Percentiles rank a stretch among this genome's conserved stretches.
These are phyloP conservation scores for Etheostoma spectabile DNA, from an alignment of 2,113 vertebrate species.

Conservation along the genomic window DNA sequence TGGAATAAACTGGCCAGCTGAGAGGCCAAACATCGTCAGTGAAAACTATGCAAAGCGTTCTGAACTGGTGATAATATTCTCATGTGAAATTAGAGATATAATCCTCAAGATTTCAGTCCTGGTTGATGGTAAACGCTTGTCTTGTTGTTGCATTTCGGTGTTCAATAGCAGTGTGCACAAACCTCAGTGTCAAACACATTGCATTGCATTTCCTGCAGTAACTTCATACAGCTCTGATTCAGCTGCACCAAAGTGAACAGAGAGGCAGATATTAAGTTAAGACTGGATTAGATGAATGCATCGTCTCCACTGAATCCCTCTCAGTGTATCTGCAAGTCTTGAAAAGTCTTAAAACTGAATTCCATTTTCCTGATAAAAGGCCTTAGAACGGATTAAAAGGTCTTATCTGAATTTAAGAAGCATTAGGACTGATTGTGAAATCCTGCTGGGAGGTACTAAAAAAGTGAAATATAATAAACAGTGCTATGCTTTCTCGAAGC, in stretches of 20 bases:
- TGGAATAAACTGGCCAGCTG: slow-evolving; percentile 16
- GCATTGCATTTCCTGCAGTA: background rate
- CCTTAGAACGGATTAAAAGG: no score
- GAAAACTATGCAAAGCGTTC: background rate
- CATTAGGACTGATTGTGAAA: no score
- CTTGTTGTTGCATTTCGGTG: no score
- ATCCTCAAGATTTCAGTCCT: background rate
- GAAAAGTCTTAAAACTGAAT: no score
- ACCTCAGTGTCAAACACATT: background rate
- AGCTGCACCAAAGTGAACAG: background rate
- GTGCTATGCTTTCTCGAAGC: background rate
- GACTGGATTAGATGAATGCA: no score
- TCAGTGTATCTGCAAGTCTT: no score
- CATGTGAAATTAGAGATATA: background rate
- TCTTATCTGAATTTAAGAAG: no score
- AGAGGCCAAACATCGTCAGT: background rate
- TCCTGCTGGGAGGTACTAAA: background rate
- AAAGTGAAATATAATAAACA: background rate
- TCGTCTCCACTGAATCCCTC: no score
- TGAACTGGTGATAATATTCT: background rate
- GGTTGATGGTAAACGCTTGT: background rate
- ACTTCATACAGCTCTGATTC: background rate
- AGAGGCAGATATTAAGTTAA: background rate
- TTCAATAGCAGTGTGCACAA: no score
- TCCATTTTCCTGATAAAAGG: no score